phyloP scores from a whole-genome alignment of 2,888 invertebrate species.

The Brachypalpus laphriformis region DNA sequence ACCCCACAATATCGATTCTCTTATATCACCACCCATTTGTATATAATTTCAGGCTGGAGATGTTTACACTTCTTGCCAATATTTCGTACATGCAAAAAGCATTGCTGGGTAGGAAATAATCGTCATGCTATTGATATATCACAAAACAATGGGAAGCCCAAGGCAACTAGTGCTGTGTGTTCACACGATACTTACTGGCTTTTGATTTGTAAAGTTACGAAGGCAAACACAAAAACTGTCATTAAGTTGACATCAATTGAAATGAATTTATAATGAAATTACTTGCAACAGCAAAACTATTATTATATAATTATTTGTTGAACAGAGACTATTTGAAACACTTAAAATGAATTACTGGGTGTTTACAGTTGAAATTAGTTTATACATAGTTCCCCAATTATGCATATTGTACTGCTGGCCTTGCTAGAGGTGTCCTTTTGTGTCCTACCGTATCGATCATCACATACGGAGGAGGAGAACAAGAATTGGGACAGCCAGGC shows the following conservation, averaged over 20 bases:
- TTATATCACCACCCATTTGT: background rate
- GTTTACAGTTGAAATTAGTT: background rate
- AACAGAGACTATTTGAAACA: too few relatives aligned
- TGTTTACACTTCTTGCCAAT: too few relatives aligned
- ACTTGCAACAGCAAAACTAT: background rate
- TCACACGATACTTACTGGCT: too few relatives aligned
- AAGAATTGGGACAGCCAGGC: background rate
- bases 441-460: too few relatives aligned
- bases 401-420: background rate
- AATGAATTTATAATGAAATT: background rate
- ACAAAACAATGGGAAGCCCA: background rate
- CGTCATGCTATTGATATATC: background rate
- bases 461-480: too few relatives aligned
- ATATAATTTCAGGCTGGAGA: background rate
- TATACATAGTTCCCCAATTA: background rate
- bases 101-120: conserved; percentile 2
- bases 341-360: background rate
- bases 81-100: background rate
- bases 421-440: too few relatives aligned
- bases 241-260: background rate
- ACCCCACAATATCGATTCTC: background rate
- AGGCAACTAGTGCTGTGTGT: background rate
- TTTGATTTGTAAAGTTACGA: background rate
- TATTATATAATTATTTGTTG: background rate
- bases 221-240: background rate